These are phyloP conservation scores for Pogoniulus pusillus DNA, from an alignment of 2,797 vertebrate species.

Conservation along the genomic window DNA sequence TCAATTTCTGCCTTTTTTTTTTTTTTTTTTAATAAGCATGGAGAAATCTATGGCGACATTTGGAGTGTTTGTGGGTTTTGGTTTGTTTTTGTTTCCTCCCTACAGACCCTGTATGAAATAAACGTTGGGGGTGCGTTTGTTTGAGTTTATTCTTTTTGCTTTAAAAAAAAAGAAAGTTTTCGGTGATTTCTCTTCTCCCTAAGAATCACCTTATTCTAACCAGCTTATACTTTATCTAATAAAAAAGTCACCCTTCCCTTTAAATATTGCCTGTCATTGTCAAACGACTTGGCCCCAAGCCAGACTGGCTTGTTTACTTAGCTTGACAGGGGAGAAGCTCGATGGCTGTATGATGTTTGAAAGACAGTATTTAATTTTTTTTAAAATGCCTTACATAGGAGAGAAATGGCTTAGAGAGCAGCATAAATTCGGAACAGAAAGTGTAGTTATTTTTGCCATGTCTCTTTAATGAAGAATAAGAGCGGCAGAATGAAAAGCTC, in stretches of 20 bases:
- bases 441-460: rapidly evolving
- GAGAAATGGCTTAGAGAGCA: rapidly evolving
- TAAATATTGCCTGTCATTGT: neutral
- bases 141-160: neutral
- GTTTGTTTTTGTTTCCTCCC: too few relatives aligned
- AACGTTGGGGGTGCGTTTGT: neutral
- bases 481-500: rapidly evolving
- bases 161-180: too few relatives aligned
- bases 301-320: neutral
- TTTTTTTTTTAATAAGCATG: rapidly evolving
- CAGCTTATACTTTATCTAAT: rapidly evolving
- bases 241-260: neutral
- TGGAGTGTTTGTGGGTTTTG: too few relatives aligned
- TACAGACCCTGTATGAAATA: neutral
- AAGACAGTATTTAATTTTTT: rapidly evolving
- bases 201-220: too few relatives aligned
- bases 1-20: rapidly evolving
- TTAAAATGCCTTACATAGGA: rapidly evolving
- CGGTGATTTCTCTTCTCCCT: too few relatives aligned
- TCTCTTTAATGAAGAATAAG: rapidly evolving
- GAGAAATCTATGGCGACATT: rapidly evolving
- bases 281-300: rapidly evolving
- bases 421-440: rapidly evolving
- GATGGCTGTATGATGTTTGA: rapidly evolving
- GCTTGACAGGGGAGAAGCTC: rapidly evolving